These are phyloP conservation scores for Heliconius erato DNA, from an alignment of 2,888 invertebrate species.

Conservation along the genomic window DNA sequence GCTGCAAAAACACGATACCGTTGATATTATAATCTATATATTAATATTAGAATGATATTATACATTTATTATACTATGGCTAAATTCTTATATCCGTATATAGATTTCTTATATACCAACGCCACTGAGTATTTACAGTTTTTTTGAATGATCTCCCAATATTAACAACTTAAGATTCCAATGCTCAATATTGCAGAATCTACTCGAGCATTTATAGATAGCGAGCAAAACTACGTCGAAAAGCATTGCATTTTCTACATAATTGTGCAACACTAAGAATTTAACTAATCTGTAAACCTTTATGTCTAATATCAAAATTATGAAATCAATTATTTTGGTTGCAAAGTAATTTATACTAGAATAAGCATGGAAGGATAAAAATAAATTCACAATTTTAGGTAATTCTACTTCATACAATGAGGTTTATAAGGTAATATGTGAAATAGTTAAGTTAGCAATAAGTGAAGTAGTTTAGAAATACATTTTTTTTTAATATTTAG, in stretches of 20 bases:
- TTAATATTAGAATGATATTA: neutral
- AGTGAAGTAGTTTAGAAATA: constrained; percentile 4
- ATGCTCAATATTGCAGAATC: constrained; percentile 76
- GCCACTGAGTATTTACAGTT: neutral
- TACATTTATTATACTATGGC: neutral
- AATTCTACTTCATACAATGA: constrained; percentile 21
- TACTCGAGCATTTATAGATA: constrained; percentile 61
- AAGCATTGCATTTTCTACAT: constrained; percentile 76
- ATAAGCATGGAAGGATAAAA: constrained; percentile 37
- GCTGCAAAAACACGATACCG: constrained; percentile 13
- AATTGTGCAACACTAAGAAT: constrained; percentile 64
- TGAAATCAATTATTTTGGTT: constrained; percentile 14
- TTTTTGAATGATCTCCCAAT: constrained; percentile 60
- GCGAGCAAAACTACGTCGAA: constrained; percentile 69
- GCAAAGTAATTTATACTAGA: constrained; percentile 36
- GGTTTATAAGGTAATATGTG: neutral
- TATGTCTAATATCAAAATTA: constrained; percentile 30
- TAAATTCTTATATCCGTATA: neutral
- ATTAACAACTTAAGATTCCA: constrained; percentile 69
- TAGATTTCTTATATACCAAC: neutral
- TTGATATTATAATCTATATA: constrained; percentile 3
- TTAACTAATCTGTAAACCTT: constrained; percentile 6
- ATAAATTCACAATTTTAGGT: constrained; percentile 17
- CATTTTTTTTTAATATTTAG: neutral
- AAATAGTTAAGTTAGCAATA: constrained; percentile 9